Evolutionary conservation across 2,113 vertebrate genomes (phyloP).

Genomic region (Lepisosteus osseus): DNA sequence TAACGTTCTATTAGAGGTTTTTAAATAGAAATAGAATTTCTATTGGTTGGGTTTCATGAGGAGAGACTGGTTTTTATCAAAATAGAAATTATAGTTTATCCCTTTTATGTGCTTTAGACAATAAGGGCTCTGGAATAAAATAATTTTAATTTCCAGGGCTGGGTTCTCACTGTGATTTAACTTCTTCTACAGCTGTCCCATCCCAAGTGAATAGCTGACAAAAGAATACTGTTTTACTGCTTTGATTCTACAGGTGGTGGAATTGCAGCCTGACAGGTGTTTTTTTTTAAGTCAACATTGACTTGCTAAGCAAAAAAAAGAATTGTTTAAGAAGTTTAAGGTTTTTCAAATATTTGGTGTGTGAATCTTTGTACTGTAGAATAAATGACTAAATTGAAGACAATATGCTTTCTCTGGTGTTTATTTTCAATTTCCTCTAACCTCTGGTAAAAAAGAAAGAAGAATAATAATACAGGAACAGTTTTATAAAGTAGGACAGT

Average conservation of each 20-base stretch:
- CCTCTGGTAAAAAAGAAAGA: neutral
- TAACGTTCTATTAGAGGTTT: slow-evolving; percentile 77
- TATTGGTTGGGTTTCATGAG: slow-evolving; percentile 44
- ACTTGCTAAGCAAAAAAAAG: slow-evolving; percentile 30
- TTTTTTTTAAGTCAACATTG: slow-evolving; percentile 1
- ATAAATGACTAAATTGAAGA: slow-evolving; percentile 81
- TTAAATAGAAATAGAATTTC: slow-evolving; percentile 76
- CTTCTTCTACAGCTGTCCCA: slow-evolving; percentile 67
- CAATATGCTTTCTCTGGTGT: slow-evolving; percentile 52
- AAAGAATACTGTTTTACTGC: neutral
- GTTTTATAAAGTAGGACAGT: neutral
- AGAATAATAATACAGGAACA: neutral
- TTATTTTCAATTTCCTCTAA: slow-evolving; percentile 11
- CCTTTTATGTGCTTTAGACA: slow-evolving; percentile 6
- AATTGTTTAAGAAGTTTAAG: slow-evolving; percentile 60
- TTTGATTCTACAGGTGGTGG: neutral
- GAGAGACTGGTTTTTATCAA: slow-evolving; percentile 37
- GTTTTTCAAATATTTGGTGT: slow-evolving; percentile 66
- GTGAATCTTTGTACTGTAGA: slow-evolving; percentile 87
- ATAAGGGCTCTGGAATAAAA: slow-evolving; percentile 65
- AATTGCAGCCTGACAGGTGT: neutral
- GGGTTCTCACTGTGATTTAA: slow-evolving; percentile 89
- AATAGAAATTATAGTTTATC: slow-evolving; percentile 19
- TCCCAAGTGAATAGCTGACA: slow-evolving; percentile 29
- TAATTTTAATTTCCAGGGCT: slow-evolving; percentile 76